These are phyloP conservation scores for Phenganax subtilis DNA, from an alignment of 92 coral and sea anemone genomes.

Conservation along the genomic window DNA sequence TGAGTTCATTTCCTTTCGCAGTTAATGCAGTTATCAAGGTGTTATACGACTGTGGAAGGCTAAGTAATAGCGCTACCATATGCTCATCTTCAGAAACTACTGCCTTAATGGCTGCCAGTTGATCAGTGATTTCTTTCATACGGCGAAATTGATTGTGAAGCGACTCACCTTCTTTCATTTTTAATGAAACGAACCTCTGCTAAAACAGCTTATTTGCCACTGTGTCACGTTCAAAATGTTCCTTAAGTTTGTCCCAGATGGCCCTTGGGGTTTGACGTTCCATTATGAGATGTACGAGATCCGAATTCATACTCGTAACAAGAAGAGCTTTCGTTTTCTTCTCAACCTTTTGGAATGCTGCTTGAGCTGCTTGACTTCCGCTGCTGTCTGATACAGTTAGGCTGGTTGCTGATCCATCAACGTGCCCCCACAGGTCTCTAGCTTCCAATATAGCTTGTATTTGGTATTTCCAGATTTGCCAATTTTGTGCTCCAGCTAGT, in stretches of 20 bases:
- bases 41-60: constrained; percentile 31
- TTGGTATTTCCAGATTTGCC: constrained; percentile 22
- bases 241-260: constrained; percentile 22
- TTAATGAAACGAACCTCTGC: constrained; percentile 18
- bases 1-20: constrained; percentile 26
- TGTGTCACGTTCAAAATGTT: constrained; percentile 19
- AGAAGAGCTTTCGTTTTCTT: constrained; percentile 24
- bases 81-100: constrained; percentile 21
- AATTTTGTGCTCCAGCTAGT: constrained; percentile 2
- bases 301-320: constrained; percentile 16
- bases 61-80: constrained; percentile 10
- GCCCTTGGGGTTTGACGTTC: constrained; percentile 27
- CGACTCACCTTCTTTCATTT: constrained; percentile 9
- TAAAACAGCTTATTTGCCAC: constrained; percentile 23
- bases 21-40: constrained; percentile 23
- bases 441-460: constrained; percentile 28
- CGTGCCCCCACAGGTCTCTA: constrained; percentile 19
- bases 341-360: constrained; percentile 17
- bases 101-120: constrained; percentile 32
- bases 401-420: constrained; percentile 13
- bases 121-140: constrained; percentile 19
- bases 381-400: constrained; percentile 3
- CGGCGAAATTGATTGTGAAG: constrained; percentile 14
- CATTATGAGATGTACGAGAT: constrained; percentile 24
- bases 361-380: not conserved